Evolutionary conservation across 2,888 invertebrate species (phyloP), one percentile per base, ranked within the genome.

Genomic region (Perizoma affinitatum): DNA sequence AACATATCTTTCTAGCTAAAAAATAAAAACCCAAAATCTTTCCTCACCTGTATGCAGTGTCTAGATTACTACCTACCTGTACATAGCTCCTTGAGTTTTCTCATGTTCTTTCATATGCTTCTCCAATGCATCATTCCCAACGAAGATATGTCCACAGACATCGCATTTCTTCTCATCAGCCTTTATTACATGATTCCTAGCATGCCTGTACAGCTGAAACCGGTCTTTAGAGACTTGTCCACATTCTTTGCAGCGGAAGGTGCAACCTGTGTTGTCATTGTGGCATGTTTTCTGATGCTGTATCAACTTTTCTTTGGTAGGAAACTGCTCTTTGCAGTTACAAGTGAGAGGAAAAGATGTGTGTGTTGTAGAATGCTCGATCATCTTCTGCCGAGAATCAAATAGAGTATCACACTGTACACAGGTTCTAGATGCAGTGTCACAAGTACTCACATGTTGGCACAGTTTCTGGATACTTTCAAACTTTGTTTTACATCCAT

Each of bases 221-320:
- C 88, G 72, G 38, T 90, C 86, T 68, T 78, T 83, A 45, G 88
- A 92, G 0, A 78, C 79, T 5, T 82, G 75, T 0, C 84, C 83
- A 61, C 93, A 92, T 67, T 87, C 84, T 57, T 87, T 90, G 69
- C 93, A 93, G 6, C 86, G 77, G 65, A 88, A 90, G 4, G 78
- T 71, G 52, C 79, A 85, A 0, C 87, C 87, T 54, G 83, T 70
- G 2, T 74, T 68, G 0, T 83, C 71, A 46, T 80, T 83, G 54
- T 90, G 77, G 58, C 89, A 90, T 1, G 71, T 75, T 66, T 81
- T 87, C 22, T 83, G 83, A 69, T 92, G 91, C 40, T 80, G 76
- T 5, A 76, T 52, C 5, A 88, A 67, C 54, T 73, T 74, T 5
- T 88, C 85, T 66, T 82, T 82, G n/a, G 65, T 82, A 5, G 69